These are phyloP conservation scores for Gymnopithys bicolor DNA, from an alignment of 2,797 vertebrate genomes.

Conservation along the genomic window DNA sequence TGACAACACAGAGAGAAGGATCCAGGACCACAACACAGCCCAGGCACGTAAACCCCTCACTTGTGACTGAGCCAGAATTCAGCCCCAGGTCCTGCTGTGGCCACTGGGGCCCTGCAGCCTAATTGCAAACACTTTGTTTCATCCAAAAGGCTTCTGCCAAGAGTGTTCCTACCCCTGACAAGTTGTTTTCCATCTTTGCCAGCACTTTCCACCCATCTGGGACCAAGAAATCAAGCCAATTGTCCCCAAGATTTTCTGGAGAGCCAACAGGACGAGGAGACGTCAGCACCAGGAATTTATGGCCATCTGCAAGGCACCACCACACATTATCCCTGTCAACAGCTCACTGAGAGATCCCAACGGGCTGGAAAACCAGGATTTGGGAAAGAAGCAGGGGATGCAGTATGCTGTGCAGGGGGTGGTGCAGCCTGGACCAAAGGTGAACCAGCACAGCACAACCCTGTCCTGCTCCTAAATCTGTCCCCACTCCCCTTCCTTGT, in stretches of 20 bases:
- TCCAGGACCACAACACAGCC: not conserved
- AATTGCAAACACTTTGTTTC: not conserved
- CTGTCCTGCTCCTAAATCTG: not conserved
- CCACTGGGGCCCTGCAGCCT: not conserved
- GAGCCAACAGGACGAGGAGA: not conserved
- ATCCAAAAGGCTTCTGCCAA: not conserved
- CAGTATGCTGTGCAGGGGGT: not conserved
- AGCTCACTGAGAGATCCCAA: not conserved
- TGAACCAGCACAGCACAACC: not conserved
- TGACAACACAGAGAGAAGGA: not conserved
- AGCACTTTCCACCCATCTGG: conserved; percentile 3
- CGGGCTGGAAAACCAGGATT: not conserved
- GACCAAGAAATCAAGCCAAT: not conserved
- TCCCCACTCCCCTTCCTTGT: accelerated
- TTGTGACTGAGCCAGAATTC: not conserved
- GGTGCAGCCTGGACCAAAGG: not conserved
- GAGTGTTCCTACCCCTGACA: not conserved
- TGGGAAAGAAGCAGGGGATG: not conserved
- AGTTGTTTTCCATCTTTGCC: not conserved
- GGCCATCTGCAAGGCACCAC: not conserved
- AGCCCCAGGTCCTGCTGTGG: not conserved
- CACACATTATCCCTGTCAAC: not conserved
- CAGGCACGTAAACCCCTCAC: accelerated
- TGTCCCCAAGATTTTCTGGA: not conserved
- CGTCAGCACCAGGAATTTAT: not conserved